A percentile compares a stretch with the other conserved stretches of the same genome.
Evolutionary conservation across 2,113 vertebrate species (phyloP).

Genomic region (Xiphias gladius): DNA sequence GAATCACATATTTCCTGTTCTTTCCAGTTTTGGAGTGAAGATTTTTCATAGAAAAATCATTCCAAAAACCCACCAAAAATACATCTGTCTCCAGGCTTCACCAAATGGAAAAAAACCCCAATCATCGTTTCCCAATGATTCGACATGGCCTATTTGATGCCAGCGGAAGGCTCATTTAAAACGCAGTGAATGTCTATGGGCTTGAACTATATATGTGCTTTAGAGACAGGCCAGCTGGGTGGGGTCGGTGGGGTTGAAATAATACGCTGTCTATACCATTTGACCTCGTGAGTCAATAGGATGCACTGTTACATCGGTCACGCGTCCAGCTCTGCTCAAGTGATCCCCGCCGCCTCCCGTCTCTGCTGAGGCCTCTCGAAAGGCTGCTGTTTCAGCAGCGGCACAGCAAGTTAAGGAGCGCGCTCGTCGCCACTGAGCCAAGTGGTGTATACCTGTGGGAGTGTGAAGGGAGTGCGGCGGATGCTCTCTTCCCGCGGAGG

Average conservation of each 20-base stretch:
- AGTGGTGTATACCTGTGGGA: not conserved
- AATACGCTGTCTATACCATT: not conserved
- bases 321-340: too few species aligned
- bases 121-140: not conserved
- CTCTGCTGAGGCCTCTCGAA: not conserved
- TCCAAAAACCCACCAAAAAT: not conserved
- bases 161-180: not conserved
- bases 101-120: not conserved
- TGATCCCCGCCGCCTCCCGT: not conserved
- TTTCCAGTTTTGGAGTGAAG: not conserved
- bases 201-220: not conserved
- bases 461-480: not conserved
- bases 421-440: not conserved
- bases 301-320: not conserved
- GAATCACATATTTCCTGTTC: not conserved
- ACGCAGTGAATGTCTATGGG: not conserved
- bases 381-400: too few species aligned
- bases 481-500: constrained; percentile 2
- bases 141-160: not conserved
- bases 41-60: not conserved
- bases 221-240: not conserved
- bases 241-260: not conserved
- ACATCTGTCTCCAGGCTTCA: not conserved
- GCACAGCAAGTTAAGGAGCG: too few species aligned
- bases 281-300: not conserved